phyloP scores from a whole-genome alignment of 2,113 vertebrate species.

The Pteropus alecto region DNA sequence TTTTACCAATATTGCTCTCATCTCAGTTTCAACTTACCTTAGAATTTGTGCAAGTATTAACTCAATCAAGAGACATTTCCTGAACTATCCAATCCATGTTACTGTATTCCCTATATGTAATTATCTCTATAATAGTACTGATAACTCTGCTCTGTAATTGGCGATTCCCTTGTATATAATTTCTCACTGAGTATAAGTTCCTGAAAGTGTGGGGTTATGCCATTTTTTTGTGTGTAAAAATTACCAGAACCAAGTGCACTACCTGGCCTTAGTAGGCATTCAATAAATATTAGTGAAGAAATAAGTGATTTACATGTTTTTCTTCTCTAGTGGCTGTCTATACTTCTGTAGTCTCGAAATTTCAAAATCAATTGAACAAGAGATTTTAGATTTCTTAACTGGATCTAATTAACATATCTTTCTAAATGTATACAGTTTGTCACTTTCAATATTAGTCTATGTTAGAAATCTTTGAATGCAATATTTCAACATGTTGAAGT shows the following conservation, averaged over 20 bases:
- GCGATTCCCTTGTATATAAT: not conserved
- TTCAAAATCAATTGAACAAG: not conserved
- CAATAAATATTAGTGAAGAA: not conserved
- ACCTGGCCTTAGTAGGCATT: not conserved
- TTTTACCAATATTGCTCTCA: not conserved
- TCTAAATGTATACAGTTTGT: not conserved
- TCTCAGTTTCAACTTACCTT: not conserved
- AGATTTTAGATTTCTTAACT: not conserved
- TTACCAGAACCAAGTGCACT: not conserved
- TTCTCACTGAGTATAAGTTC: not conserved
- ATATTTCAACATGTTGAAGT: slow-evolving; percentile 73
- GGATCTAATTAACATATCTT: not conserved
- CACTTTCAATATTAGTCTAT: not conserved
- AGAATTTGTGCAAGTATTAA: not conserved
- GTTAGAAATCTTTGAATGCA: slow-evolving; percentile 45
- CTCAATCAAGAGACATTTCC: not conserved
- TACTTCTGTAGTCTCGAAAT: not conserved
- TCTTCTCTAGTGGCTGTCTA: not conserved
- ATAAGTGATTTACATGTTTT: not conserved
- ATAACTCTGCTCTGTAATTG: not conserved
- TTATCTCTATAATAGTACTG: no score
- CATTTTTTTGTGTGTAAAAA: not conserved
- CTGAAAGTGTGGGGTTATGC: not conserved
- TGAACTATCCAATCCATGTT: not conserved
- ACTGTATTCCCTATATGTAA: no score